Conservation (phyloP, 2,797 vertebrate species). For the Karalla daura region DNA sequence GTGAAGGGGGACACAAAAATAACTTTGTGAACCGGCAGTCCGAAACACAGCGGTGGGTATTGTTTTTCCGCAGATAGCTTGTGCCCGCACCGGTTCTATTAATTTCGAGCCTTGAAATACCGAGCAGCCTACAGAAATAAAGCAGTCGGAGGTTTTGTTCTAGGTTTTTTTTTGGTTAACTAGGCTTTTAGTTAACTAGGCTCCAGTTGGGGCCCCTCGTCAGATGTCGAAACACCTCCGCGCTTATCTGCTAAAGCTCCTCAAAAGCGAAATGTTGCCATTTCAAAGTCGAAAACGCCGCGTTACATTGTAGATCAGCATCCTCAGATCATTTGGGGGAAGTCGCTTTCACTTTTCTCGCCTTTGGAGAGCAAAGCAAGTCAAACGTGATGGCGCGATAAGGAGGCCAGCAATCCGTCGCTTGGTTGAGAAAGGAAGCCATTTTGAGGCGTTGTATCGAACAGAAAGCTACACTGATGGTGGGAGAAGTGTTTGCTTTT, state of each 20-base stretch:
- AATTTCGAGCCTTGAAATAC: background rate
- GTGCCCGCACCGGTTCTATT: background rate
- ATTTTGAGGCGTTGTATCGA: no score
- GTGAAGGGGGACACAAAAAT: conserved; percentile 17
- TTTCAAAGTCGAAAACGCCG: no score
- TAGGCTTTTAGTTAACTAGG: background rate
- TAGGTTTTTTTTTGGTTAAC: background rate
- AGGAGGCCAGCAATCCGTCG: no score
- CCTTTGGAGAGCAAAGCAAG: no score
- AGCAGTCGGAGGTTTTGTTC: background rate
- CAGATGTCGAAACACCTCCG: background rate
- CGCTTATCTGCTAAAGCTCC: background rate
- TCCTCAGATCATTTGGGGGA: no score
- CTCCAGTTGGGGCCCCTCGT: background rate
- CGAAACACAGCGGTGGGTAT: background rate
- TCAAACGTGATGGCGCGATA: no score
- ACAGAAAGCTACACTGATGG: no score
- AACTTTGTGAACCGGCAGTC: conserved; percentile 2
- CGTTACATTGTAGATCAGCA: no score
- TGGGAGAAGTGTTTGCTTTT: no score
- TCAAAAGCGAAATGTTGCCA: no score
- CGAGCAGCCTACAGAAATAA: background rate
- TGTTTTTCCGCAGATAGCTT: conserved; percentile 12
- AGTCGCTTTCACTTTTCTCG: no score
- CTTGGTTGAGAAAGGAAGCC: no score